phyloP scores from a whole-genome alignment of 2,888 invertebrate species.

The Cephus runcator region DNA sequence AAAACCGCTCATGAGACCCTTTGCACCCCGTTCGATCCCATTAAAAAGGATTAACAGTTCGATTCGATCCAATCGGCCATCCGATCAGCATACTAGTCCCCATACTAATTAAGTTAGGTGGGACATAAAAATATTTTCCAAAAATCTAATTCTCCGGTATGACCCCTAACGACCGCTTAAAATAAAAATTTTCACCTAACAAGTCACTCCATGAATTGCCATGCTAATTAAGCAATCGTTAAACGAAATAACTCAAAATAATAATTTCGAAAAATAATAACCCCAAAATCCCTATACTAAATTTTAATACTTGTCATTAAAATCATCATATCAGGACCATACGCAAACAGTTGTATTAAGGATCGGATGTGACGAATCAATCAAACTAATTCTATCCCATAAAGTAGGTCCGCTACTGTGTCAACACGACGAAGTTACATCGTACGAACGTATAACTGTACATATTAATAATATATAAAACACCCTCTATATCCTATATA shows the following conservation, averaged over 20 bases:
- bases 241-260: neutral
- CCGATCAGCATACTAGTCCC: neutral
- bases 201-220: neutral
- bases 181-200: neutral
- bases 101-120: neutral
- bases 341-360: neutral
- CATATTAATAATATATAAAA: neutral
- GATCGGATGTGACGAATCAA: neutral
- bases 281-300: too few species aligned
- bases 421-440: neutral
- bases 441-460: neutral
- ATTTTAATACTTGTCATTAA: neutral
- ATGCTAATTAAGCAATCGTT: neutral
- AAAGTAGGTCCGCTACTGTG: neutral
- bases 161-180: neutral
- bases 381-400: neutral
- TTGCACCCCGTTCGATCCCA: neutral
- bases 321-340: neutral
- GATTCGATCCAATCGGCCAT: neutral
- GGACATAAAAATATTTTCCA: neutral
- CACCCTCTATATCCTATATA: neutral
- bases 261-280: too few species aligned
- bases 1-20: neutral
- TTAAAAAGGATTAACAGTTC: neutral
- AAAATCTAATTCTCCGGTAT: neutral